Evolutionary conservation across 2,888 invertebrate species (phyloP), one percentile per base, ranked within the genome.

Genomic region (Criorhina ranunculi): DNA sequence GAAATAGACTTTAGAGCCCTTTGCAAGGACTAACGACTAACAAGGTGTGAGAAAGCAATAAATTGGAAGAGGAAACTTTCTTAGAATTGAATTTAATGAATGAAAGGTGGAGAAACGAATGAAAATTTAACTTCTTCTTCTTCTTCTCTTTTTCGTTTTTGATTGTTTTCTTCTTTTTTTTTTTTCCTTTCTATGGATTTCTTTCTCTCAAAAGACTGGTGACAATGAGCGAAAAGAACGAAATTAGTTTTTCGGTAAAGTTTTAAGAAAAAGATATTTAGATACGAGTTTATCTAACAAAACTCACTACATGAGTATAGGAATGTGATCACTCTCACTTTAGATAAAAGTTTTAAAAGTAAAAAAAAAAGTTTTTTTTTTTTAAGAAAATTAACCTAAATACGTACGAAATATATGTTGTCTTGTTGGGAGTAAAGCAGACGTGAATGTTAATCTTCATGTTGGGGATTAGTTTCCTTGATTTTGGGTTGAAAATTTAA

Each of bases 11-110:
- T 24, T 24, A 1, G 24, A 24, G 24, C 24, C 24, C 24, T 24
- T 24, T 24, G 24, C 24, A 24, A 24, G 24, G 24, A 24, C 24
- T 24, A 24, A 24, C 24, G 24, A 24, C 24, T 24, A 46, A 2
- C 42, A 15, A 80, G 60, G 67, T 75, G 46, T 19, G 46, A 49
- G 37, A 37, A 59, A 17, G 55, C 40, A 75, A 81, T 66, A 66
- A 77, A 72, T 37, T 72, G 66, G 49, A 37, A 60, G 46, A 46
- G 53, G 19, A 72, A 72, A 72, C 55, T 77, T 82, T 77, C 33
- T 59, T 59, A 12, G 70, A 82, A 77, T 72, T 72, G 44, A 77
- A 72, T 72, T 60, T 77, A 70, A 35, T 40, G 44, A 24, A 24
- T 24, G 24, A 4, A 24, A 24, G 24, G 24, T 24, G 24, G 44